These are phyloP conservation scores for Drosophila nigrodunni DNA, from an alignment of 1,140 invertebrate species.

Conservation along the genomic window DNA sequence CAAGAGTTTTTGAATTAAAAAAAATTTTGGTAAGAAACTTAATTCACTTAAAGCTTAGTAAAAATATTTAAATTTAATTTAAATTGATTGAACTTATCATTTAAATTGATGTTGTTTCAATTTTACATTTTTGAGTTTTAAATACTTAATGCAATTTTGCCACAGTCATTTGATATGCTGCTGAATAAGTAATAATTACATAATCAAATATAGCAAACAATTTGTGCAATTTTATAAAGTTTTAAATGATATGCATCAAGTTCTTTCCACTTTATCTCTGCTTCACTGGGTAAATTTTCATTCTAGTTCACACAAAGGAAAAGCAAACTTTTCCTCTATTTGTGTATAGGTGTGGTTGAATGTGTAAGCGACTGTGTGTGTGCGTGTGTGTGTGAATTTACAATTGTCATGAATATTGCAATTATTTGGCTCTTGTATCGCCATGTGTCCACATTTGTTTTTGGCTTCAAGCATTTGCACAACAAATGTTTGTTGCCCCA, in stretches of 20 bases:
- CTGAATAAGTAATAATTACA: slow-evolving; percentile 63
- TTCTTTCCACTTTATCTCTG: slow-evolving; percentile 29
- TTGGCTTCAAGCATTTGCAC: slow-evolving; percentile 44
- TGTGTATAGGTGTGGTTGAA: neutral
- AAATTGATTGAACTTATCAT: slow-evolving; percentile 14
- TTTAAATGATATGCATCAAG: slow-evolving; percentile 54
- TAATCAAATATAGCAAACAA: slow-evolving; percentile 54
- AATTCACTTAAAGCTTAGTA: too few species aligned
- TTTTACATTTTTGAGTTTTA: slow-evolving; percentile 24
- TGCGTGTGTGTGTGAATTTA: slow-evolving; percentile 60
- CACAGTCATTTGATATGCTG: slow-evolving; percentile 24
- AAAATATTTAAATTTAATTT: slow-evolving; percentile 18
- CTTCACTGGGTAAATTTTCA: slow-evolving; percentile 63
- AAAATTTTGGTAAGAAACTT: too few species aligned
- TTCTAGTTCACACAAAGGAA: slow-evolving; percentile 68
- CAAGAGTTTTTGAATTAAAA: too few species aligned
- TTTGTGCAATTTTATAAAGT: slow-evolving; percentile 46
- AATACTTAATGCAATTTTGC: slow-evolving; percentile 61
- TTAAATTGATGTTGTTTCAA: neutral
- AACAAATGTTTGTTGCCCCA: slow-evolving; percentile 46
- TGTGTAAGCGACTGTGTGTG: neutral
- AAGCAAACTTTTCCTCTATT: slow-evolving; percentile 59
- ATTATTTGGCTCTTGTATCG: slow-evolving; percentile 74
- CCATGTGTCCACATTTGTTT: slow-evolving; percentile 56
- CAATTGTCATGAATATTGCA: slow-evolving; percentile 82